phyloP scores from a whole-genome alignment of 2,797 vertebrate species.

The Thamnophis elegans region DNA sequence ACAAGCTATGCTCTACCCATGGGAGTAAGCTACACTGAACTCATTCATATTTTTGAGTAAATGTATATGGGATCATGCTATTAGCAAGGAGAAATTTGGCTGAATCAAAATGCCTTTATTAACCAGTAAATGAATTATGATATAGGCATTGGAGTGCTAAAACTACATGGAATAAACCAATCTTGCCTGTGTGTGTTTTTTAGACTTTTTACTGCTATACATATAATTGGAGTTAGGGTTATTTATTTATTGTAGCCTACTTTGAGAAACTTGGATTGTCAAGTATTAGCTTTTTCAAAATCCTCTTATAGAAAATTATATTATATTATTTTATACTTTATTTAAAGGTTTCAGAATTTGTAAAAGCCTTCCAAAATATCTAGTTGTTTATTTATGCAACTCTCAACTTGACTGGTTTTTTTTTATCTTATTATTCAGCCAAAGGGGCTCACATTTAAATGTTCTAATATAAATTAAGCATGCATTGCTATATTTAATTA shows the following conservation, averaged over 20 bases:
- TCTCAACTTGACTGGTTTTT: no score
- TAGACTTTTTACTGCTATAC: not conserved
- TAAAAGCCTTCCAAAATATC: not conserved
- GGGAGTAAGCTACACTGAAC: not conserved
- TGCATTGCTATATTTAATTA: not conserved
- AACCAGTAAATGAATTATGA: not conserved
- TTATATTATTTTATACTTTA: not conserved
- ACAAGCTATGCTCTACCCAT: not conserved
- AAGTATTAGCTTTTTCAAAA: not conserved
- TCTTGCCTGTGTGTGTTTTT: not conserved
- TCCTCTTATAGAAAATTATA: not conserved
- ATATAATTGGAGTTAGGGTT: not conserved
- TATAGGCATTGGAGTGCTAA: not conserved
- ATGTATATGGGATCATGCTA: not conserved
- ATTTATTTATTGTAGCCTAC: not conserved
- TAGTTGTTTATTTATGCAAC: not conserved
- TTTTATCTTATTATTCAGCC: not conserved
- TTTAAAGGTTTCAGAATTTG: not conserved
- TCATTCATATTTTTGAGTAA: not conserved
- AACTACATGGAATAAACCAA: not conserved
- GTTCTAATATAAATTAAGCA: not conserved
- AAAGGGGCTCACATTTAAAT: not conserved
- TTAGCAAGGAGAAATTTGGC: not conserved
- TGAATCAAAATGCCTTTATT: not conserved
- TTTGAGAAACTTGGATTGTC: not conserved